phyloP scores from a whole-genome alignment of 2,797 vertebrate genomes.

The Gorsachius magnificus region DNA sequence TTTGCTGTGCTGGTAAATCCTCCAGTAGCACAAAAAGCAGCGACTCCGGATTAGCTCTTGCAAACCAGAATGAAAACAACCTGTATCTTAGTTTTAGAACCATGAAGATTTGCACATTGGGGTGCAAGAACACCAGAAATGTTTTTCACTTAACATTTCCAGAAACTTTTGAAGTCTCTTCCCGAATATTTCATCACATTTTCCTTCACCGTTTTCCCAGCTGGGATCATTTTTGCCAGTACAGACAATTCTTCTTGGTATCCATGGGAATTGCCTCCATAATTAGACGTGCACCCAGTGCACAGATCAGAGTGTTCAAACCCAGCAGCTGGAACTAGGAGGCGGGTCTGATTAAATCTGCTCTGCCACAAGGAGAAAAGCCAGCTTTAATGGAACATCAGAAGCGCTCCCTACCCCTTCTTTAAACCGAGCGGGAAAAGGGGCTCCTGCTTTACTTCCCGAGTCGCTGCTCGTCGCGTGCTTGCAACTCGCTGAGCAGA shows the following conservation, averaged over 20 bases:
- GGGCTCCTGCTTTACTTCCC: not conserved
- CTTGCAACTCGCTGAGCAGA: not conserved
- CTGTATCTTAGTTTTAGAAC: not conserved
- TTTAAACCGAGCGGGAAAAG: slow-evolving; percentile 8
- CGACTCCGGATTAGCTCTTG: not conserved
- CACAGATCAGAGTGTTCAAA: slow-evolving; percentile 65
- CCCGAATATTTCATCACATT: slow-evolving; percentile 30
- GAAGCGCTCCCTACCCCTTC: slow-evolving; percentile 29
- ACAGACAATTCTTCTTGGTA: slow-evolving; percentile 66
- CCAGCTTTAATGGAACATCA: slow-evolving; percentile 60
- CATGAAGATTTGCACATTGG: not conserved
- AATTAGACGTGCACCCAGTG: slow-evolving; percentile 71
- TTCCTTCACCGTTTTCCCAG: slow-evolving; percentile 38
- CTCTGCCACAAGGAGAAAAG: slow-evolving; percentile 60
- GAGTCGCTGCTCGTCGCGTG: not conserved
- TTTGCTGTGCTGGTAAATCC: not conserved
- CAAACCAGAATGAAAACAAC: not conserved
- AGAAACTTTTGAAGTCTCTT: slow-evolving; percentile 37
- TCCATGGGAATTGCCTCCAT: slow-evolving; percentile 73
- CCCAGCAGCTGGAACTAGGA: slow-evolving; percentile 72
- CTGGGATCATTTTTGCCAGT: slow-evolving; percentile 59
- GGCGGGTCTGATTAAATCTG: slow-evolving; percentile 69
- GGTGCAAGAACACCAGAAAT: not conserved
- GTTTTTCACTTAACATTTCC: not conserved
- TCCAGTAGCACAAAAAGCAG: not conserved